Evolutionary conservation across 2,113 vertebrate genomes (phyloP).

Genomic region (Ophiodon elongatus): DNA sequence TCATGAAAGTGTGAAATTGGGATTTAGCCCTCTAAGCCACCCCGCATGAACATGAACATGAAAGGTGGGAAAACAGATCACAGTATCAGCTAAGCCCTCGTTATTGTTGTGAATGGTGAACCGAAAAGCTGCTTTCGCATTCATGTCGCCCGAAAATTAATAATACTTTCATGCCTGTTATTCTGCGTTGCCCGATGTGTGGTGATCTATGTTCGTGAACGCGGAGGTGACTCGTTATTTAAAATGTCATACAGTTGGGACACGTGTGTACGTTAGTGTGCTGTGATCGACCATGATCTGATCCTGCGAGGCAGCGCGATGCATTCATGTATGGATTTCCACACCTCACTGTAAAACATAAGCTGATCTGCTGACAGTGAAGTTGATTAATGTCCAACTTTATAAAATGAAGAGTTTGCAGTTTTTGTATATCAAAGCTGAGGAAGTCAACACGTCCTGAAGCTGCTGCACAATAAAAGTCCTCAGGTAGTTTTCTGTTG

Average conservation of each 20-base stretch:
- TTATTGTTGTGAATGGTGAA: slow-evolving; percentile 7
- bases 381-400: not conserved
- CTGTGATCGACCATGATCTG: not conserved
- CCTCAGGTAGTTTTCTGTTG: not conserved
- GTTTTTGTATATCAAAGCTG: not conserved
- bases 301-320: not conserved
- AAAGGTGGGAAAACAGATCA: slow-evolving; percentile 31
- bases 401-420: not conserved
- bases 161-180: not conserved
- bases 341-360: not conserved
- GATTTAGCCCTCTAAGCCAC: slow-evolving; percentile 40
- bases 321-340: not conserved
- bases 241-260: not conserved
- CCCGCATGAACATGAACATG: slow-evolving; percentile 16
- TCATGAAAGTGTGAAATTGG: slow-evolving; percentile 60
- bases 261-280: not conserved
- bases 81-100: not conserved
- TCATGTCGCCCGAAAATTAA: not conserved
- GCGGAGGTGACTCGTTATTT: not conserved
- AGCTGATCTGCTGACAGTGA: not conserved
- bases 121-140: slow-evolving; percentile 3
- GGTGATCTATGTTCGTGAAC: not conserved
- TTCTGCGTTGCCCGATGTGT: not conserved
- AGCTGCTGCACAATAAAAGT: not conserved
- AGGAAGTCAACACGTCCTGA: not conserved